Evolutionary conservation across 2,113 vertebrate species (phyloP), one percentile per base, ranked within the genome.

Genomic region (Ciconia maguari): DNA sequence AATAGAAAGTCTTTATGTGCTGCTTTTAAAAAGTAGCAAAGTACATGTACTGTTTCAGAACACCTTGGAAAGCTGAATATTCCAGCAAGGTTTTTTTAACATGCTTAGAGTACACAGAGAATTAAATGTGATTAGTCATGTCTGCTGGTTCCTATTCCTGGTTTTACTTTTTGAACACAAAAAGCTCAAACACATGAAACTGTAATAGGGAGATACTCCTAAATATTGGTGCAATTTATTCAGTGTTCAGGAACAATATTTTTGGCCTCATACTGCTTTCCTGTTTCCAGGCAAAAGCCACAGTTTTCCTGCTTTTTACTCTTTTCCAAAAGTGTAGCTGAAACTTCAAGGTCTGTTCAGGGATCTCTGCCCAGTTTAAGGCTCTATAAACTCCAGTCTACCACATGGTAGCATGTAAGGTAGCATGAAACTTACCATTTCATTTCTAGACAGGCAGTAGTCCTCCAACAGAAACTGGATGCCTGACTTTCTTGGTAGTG

Each of bases 201-300:
- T 78, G n/a, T 90, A 90, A 93, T 62, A 74, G n/a, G 86, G 81
- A 95, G 84, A 94, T 92, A 54, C 77, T 96, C 95, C 38, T 76
- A 92, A 87, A 94, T 68, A 87, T 54, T 93, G 65, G 79, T 93
- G 71, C 22, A 76, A 70, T 91, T 96, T 95, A 87, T 83, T 94
- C 84, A 89, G 79, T 84, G 51, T 93, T 87, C 6, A 6, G 52
- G 54, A 95, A 84, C 90, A 97, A 93, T 96, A 94, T 96, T 96
- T 96, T 94, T 96, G 94, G 90, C 87, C 36, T 83, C 26, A 32
- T 75, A 49, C n/a, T 0, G 6, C 86, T 89, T 90, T 93, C 69
- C 65, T 92, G 48, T 89, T 96, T 96, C 88, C 89, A 96, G 89
- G 91, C 58, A 95, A 96, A 97, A 96, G 74, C 86, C 76, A 34